A percentile compares a stretch with the other conserved stretches of the same genome.
These are phyloP conservation scores for Drosophila micromelanica DNA, from an alignment of 1,140 invertebrate species.

Conservation along the genomic window DNA sequence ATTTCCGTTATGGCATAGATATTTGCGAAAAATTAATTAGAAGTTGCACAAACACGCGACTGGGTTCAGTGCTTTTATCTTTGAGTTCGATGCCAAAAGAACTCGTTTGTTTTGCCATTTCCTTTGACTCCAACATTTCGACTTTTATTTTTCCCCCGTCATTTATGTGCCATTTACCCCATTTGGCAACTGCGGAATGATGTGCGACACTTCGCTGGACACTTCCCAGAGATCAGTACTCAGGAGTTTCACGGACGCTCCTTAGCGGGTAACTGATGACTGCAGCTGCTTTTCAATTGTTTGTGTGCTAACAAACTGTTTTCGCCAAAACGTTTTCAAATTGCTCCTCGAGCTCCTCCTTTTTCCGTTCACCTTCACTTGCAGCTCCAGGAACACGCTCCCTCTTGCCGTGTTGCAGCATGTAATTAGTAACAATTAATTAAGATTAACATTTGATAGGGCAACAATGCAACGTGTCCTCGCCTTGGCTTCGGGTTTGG, in stretches of 20 bases:
- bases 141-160: conserved; percentile 24
- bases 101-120: conserved; percentile 39
- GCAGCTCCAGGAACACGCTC: neutral
- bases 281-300: conserved; percentile 6
- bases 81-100: conserved; percentile 26
- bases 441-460: conserved; percentile 71
- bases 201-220: conserved; percentile 24
- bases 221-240: conserved; percentile 11
- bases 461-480: conserved; percentile 12
- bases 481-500: neutral
- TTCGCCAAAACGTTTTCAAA: conserved; percentile 4
- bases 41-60: conserved; percentile 62
- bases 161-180: conserved; percentile 1
- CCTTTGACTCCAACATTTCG: conserved; percentile 5
- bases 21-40: conserved; percentile 73
- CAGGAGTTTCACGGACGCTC: neutral
- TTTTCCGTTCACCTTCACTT: neutral
- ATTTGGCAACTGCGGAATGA: neutral
- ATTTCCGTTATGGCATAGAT: conserved; percentile 62
- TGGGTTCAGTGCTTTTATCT: conserved; percentile 33
- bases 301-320: neutral
- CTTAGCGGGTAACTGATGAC: conserved; percentile 2
- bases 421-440: conserved; percentile 75
- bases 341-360: neutral
- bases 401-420: neutral